Conservation (phyloP, 2,113 vertebrate species). For the Rousettus leschenaultii region DNA sequence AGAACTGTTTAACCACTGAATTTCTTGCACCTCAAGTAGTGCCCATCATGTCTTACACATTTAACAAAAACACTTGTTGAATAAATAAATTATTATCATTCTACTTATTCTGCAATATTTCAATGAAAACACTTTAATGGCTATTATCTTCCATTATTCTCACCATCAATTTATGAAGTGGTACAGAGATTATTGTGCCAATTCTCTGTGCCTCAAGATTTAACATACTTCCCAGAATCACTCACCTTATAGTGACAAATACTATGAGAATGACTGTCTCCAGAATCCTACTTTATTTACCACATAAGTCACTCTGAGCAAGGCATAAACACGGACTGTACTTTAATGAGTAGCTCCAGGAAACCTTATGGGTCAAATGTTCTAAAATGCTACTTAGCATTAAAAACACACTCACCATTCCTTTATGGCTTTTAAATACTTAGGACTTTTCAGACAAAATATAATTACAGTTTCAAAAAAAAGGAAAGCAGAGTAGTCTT, state of each 20-base stretch:
- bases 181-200: background rate
- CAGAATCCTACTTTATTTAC: background rate
- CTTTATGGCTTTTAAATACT: background rate
- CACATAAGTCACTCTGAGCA: background rate
- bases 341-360: background rate
- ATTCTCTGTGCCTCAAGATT: background rate
- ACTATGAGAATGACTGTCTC: background rate
- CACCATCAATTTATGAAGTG: background rate
- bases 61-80: background rate
- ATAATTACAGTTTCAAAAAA: background rate
- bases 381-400: background rate
- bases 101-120: background rate
- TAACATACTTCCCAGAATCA: background rate
- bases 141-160: background rate
- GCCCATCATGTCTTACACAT: background rate
- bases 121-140: background rate
- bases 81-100: background rate
- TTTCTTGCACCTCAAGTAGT: background rate
- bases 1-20: background rate
- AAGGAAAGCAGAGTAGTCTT: background rate
- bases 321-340: background rate
- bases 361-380: background rate
- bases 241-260: background rate
- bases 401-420: background rate
- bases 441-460: constrained; percentile 20